phyloP scores from a whole-genome alignment of 2,113 vertebrate genomes.

The Sula dactylatra region DNA sequence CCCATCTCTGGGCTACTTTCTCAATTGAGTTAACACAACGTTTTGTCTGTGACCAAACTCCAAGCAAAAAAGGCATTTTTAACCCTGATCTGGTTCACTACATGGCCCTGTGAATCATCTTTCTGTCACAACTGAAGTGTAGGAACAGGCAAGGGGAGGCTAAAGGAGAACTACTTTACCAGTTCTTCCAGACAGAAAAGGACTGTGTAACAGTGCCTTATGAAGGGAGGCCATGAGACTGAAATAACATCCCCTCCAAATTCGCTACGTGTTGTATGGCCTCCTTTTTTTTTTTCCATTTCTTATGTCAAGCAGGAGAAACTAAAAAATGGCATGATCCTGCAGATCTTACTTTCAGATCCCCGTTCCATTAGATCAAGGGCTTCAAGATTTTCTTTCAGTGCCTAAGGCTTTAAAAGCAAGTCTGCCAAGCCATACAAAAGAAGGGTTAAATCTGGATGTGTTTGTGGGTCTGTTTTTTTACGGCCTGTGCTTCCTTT shows the following conservation, averaged over 20 bases:
- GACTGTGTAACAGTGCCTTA: background rate
- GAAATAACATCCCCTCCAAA: background rate
- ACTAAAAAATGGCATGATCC: background rate
- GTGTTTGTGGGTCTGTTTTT: background rate
- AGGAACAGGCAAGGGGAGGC: background rate
- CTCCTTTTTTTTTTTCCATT: background rate
- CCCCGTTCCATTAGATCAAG: background rate
- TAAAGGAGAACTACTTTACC: background rate
- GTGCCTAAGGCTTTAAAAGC: background rate
- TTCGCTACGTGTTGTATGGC: background rate
- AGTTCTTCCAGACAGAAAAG: background rate
- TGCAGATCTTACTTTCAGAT: background rate
- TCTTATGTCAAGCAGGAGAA: background rate
- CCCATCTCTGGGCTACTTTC: background rate
- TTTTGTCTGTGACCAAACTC: background rate
- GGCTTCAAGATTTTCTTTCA: background rate
- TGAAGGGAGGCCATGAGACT: background rate
- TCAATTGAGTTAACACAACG: background rate
- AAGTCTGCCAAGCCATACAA: background rate
- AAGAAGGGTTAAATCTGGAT: background rate
- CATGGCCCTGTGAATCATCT: background rate
- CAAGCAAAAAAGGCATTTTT: background rate
- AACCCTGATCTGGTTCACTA: background rate
- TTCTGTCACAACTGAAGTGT: background rate
- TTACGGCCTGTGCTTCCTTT: background rate